Evolutionary conservation across 2,888 invertebrate species (phyloP).

Genomic region (Pyrochroa serraticornis): DNA sequence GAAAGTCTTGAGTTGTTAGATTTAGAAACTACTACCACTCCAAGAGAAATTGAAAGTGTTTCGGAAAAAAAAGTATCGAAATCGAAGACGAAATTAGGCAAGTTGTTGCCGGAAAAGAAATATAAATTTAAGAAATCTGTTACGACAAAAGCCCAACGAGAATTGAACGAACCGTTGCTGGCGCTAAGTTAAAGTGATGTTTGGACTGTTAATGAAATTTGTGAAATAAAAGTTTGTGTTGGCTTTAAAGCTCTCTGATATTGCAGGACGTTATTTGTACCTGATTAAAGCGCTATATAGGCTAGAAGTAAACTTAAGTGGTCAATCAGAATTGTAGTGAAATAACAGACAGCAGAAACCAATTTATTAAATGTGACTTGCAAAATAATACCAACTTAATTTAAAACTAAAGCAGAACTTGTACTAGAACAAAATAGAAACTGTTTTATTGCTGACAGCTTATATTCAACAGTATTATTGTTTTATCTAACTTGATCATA

Average conservation of each 20-base stretch:
- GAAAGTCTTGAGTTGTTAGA: constrained; percentile 80
- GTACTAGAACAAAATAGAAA: too few relatives aligned
- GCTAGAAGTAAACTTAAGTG: neutral
- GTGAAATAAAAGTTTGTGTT: constrained; percentile 6
- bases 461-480: too few relatives aligned
- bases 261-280: constrained; percentile 13
- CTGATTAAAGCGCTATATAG: constrained; percentile 15
- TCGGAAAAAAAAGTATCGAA: constrained; percentile 63
- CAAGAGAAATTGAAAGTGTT: constrained; percentile 28
- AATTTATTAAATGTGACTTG: too few relatives aligned
- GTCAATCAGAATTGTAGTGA: too few relatives aligned
- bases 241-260: constrained; percentile 3
- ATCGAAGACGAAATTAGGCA: constrained; percentile 69
- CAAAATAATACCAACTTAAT: too few relatives aligned
- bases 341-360: too few relatives aligned
- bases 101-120: constrained; percentile 62
- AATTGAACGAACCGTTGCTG: constrained; percentile 58
- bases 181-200: constrained; percentile 65
- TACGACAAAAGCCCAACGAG: constrained; percentile 48
- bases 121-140: constrained; percentile 57
- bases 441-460: too few relatives aligned
- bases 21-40: constrained; percentile 54
- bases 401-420: too few relatives aligned
- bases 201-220: neutral
- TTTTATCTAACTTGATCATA: too few relatives aligned